A percentile compares a stretch with the other conserved stretches of the same genome.
These are phyloP conservation scores for Palloptera scutellata DNA, from an alignment of 2,888 invertebrate species.

Conservation along the genomic window DNA sequence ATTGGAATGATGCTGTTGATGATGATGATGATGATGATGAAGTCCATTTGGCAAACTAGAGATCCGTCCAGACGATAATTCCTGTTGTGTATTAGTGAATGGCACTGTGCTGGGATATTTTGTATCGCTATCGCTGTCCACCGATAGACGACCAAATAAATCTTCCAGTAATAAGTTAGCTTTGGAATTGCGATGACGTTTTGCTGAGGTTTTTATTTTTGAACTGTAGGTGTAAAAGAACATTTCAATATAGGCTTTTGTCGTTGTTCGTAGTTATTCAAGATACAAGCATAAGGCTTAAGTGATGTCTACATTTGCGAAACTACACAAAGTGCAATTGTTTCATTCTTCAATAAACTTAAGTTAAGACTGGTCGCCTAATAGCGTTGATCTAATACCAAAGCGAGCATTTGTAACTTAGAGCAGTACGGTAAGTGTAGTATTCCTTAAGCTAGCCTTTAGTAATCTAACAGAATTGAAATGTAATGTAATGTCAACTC, in stretches of 20 bases:
- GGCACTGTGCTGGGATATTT: conserved; percentile 60
- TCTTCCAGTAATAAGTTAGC: conserved; percentile 61
- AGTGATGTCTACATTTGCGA: too few species aligned
- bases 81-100: conserved; percentile 46
- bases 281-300: too few species aligned
- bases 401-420: too few species aligned
- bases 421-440: too few species aligned
- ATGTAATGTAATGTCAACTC: conserved; percentile 45
- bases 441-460: too few species aligned
- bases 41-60: conserved; percentile 49
- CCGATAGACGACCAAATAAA: conserved; percentile 62
- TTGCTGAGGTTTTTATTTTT: conserved; percentile 62
- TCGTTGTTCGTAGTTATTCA: too few species aligned
- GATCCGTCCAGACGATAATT: conserved; percentile 46
- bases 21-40: too few species aligned
- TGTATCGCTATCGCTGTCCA: conserved; percentile 60
- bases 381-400: too few species aligned
- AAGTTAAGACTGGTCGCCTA: too few species aligned
- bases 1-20: too few species aligned
- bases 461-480: not conserved
- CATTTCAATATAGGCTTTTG: not conserved
- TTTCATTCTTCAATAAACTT: too few species aligned
- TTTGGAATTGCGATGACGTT: conserved; percentile 56
- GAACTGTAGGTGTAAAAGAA: conserved; percentile 45
- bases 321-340: too few species aligned